Evolutionary conservation across 1,140 invertebrate genomes (phyloP).

Genomic region (Drosophila subobscura): DNA sequence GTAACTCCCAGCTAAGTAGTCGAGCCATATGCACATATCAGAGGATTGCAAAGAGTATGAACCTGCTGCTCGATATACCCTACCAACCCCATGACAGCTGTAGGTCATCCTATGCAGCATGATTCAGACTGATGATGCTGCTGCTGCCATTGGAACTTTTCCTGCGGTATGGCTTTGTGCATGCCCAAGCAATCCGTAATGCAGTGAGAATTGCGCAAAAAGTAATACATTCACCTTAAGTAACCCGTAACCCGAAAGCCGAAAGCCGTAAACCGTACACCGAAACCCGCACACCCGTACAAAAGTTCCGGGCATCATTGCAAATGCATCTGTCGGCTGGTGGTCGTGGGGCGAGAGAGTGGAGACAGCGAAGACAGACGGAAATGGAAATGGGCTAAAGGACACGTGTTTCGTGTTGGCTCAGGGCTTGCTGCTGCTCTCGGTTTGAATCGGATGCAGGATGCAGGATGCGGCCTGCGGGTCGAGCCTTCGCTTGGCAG

Average conservation of each 20-base stretch:
- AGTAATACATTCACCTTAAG: conserved; percentile 63
- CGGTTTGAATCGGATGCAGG: conserved; percentile 8
- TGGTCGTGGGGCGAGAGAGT: not conserved
- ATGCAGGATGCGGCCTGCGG: conserved; percentile 1
- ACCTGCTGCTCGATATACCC: no score
- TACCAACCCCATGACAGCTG: no score
- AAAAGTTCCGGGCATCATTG: conserved; percentile 51
- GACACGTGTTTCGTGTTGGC: conserved; percentile 42
- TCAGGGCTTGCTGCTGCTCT: conserved; percentile 19
- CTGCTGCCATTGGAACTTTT: conserved; percentile 31
- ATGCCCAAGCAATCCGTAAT: conserved; percentile 17
- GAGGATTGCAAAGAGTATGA: no score
- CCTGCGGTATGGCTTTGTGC: conserved; percentile 15
- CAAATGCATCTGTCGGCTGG: conserved; percentile 33
- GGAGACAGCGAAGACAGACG: conserved; percentile 17
- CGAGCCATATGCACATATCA: no score
- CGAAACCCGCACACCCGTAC: conserved; percentile 22
- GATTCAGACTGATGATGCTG: conserved; percentile 9
- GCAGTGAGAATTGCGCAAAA: conserved; percentile 45
- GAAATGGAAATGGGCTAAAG: conserved; percentile 47
- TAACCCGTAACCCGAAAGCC: conserved; percentile 42
- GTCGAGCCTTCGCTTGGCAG: conserved; percentile 6
- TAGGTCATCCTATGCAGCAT: no score
- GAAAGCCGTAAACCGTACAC: conserved; percentile 35
- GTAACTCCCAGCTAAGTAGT: no score